These are phyloP conservation scores for Mactra quadrangularis DNA, from an alignment of 1,140 invertebrate genomes.

Conservation along the genomic window DNA sequence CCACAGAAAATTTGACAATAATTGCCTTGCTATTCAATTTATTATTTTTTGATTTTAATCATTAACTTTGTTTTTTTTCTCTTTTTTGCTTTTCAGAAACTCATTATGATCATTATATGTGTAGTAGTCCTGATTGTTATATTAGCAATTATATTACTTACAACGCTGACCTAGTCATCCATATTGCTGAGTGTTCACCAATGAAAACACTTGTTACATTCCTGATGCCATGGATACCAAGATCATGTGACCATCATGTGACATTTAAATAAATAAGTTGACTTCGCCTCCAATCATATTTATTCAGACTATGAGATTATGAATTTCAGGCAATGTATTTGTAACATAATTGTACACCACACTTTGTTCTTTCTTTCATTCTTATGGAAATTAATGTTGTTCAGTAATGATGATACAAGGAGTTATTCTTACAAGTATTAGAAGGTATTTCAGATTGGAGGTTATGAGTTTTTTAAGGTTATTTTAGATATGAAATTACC, in stretches of 20 bases:
- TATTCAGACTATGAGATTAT: too few relatives aligned
- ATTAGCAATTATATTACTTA: slow-evolving; percentile 89
- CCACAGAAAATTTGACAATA: too few relatives aligned
- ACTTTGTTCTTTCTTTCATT: too few relatives aligned
- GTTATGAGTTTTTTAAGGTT: too few relatives aligned
- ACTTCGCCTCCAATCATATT: too few relatives aligned
- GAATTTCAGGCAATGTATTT: too few relatives aligned
- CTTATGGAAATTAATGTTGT: too few relatives aligned
- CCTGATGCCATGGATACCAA: slow-evolving; percentile 51
- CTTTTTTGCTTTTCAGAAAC: slow-evolving; percentile 92
- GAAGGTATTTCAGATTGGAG: too few relatives aligned
- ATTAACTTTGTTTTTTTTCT: slow-evolving; percentile 57
- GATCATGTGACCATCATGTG: slow-evolving; percentile 36
- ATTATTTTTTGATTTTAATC: slow-evolving; percentile 1
- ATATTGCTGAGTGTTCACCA: slow-evolving; percentile 81
- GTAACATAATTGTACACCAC: too few relatives aligned
- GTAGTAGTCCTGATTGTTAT: slow-evolving; percentile 94
- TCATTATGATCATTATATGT: slow-evolving; percentile 99
- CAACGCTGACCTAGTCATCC: slow-evolving; percentile 84
- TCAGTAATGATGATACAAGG: too few relatives aligned
- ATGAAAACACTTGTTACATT: slow-evolving; percentile 50
- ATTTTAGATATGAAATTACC: too few relatives aligned
- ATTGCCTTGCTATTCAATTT: slow-evolving; percentile 22
- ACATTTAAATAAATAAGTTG: slow-evolving; percentile 2
- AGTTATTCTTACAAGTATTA: too few relatives aligned